Evolutionary conservation across 2,113 vertebrate genomes (phyloP).

Genomic region (Calyptommatus sinebrachiatus): DNA sequence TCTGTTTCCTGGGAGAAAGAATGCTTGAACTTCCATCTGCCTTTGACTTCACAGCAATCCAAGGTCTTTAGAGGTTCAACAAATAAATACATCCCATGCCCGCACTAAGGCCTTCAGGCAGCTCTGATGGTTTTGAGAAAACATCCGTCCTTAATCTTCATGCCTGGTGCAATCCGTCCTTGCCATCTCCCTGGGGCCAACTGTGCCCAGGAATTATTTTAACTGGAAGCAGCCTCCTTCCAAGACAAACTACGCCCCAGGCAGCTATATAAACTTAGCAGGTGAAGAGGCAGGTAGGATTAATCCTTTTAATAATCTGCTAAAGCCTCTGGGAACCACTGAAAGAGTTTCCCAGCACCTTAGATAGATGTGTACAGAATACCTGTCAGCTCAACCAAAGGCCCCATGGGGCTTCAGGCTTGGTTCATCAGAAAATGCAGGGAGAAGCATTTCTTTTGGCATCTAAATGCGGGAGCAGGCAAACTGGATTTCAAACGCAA

Average conservation of each 20-base stretch:
- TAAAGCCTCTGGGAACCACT: background rate
- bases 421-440: background rate
- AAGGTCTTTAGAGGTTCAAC: too few species aligned
- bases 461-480: background rate
- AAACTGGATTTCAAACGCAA: background rate
- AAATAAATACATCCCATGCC: background rate
- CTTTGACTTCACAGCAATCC: too few species aligned
- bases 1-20: too few species aligned
- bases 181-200: background rate
- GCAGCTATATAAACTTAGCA: conserved; percentile 15
- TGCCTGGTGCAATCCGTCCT: background rate
- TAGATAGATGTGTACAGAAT: conserved; percentile 12
- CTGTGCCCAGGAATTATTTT: background rate
- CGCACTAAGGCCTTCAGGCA: background rate
- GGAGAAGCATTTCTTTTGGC: background rate
- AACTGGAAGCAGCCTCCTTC: background rate
- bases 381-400: too few species aligned
- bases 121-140: background rate
- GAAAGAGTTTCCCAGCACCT: conserved; percentile 16
- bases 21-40: too few species aligned
- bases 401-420: too few species aligned
- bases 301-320: background rate
- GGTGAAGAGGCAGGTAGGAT: background rate
- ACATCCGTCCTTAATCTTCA: background rate
- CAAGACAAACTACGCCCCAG: conserved; percentile 1